Percentiles rank a stretch among this genome's conserved stretches.
Conservation (phyloP, 1,140 invertebrate species). For the Drosophila chauvacae region DNA sequence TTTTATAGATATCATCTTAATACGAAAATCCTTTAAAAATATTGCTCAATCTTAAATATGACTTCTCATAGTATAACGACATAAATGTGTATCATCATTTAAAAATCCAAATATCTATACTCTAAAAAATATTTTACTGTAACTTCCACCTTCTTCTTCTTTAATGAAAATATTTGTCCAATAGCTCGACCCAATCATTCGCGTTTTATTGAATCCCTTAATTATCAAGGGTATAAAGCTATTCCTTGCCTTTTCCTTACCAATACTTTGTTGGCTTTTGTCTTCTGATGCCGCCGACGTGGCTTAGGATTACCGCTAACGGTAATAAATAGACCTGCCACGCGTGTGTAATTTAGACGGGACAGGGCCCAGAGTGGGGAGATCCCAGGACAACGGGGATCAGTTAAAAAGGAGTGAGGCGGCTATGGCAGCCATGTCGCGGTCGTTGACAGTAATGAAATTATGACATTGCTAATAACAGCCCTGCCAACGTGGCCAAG, state of each 20-base stretch:
- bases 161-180: too few species aligned
- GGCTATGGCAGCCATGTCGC: slow-evolving; percentile 29
- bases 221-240: slow-evolving; percentile 40
- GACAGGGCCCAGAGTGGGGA: slow-evolving; percentile 1
- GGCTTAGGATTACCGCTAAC: slow-evolving; percentile 81
- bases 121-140: too few species aligned
- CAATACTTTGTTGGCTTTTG: slow-evolving; percentile 50
- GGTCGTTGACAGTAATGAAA: slow-evolving; percentile 82
- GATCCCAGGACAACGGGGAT: slow-evolving; percentile 5
- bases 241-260: background rate
- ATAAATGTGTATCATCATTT: too few species aligned
- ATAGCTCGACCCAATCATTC: too few species aligned
- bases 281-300: slow-evolving; percentile 44
- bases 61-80: too few species aligned
- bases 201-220: background rate
- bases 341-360: slow-evolving; percentile 80
- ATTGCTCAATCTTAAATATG: too few species aligned
- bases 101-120: too few species aligned
- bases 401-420: slow-evolving; percentile 26
- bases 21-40: too few species aligned
- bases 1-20: too few species aligned
- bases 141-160: too few species aligned
- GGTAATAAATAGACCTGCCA: slow-evolving; percentile 82
- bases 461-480: slow-evolving; percentile 82
- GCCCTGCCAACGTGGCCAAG: slow-evolving; percentile 51